phyloP scores from a whole-genome alignment of 2,888 invertebrate species.

The Leucophora obtusa region DNA sequence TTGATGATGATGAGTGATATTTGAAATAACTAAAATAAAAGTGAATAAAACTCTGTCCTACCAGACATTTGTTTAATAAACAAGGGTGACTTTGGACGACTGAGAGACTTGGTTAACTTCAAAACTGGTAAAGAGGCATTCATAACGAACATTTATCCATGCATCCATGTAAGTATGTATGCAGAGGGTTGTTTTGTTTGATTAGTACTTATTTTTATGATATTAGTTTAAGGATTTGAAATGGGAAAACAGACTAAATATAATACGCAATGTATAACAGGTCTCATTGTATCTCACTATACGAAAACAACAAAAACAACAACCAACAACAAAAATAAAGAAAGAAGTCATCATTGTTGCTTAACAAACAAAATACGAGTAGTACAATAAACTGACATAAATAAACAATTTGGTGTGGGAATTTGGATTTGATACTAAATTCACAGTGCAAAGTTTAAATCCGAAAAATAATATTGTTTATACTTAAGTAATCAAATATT shows the following conservation, averaged over 20 bases:
- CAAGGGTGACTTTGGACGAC: constrained; percentile 43
- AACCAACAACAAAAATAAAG: neutral
- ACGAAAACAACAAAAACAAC: neutral
- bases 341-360: constrained; percentile 53
- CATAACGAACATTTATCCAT: constrained; percentile 1
- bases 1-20: constrained; percentile 58
- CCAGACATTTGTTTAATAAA: constrained; percentile 37
- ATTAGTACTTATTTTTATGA: constrained; percentile 62
- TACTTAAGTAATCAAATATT: constrained; percentile 35
- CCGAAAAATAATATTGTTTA: constrained; percentile 45
- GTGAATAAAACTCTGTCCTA: constrained; percentile 5
- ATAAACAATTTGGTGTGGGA: constrained; percentile 67
- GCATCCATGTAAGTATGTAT: neutral
- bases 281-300: constrained; percentile 30
- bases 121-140: constrained; percentile 45
- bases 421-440: constrained; percentile 48
- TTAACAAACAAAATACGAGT: constrained; percentile 48
- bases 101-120: neutral
- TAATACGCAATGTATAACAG: constrained; percentile 44
- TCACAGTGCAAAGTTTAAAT: constrained; percentile 31
- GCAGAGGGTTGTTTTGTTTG: constrained; percentile 55
- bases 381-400: constrained; percentile 60
- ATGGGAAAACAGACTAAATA: constrained; percentile 46
- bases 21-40: neutral
- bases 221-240: constrained; percentile 63